A percentile compares a stretch with the other conserved stretches of the same genome.
phyloP scores from a whole-genome alignment of 2,888 invertebrate species.

The Oxycera nigricornis region DNA sequence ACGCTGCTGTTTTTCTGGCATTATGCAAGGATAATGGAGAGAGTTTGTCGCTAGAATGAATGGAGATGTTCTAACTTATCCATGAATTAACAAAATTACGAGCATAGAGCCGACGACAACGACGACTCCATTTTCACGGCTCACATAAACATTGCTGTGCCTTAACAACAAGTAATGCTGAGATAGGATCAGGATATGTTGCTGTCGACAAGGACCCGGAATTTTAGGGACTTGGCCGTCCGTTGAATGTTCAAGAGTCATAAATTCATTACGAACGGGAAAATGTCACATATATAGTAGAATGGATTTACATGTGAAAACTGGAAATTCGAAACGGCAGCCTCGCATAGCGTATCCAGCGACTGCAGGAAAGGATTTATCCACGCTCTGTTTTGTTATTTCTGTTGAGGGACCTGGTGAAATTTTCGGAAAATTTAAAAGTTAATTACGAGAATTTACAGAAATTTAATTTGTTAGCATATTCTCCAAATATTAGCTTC shows the following conservation, averaged over 20 bases:
- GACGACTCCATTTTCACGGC: slow-evolving; percentile 16
- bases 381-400: too few relatives aligned
- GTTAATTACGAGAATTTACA: not conserved
- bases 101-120: slow-evolving; percentile 5
- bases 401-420: too few relatives aligned
- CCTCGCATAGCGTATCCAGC: too few relatives aligned
- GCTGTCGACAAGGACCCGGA: not conserved
- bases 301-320: slow-evolving; percentile 36
- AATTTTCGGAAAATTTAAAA: too few relatives aligned
- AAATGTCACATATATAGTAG: slow-evolving; percentile 25
- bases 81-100: slow-evolving; percentile 15
- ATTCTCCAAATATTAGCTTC: not conserved
- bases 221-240: not conserved
- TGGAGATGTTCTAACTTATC: slow-evolving; percentile 1
- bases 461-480: not conserved
- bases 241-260: not conserved
- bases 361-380: not conserved
- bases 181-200: not conserved
- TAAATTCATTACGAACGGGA: slow-evolving; percentile 39
- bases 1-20: not conserved
- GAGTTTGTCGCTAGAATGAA: not conserved
- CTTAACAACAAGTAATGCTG: not conserved
- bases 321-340: not conserved
- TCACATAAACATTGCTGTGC: not conserved
- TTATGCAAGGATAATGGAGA: not conserved